These are phyloP conservation scores for Scomberomorus guttatus DNA, from an alignment of 2,797 vertebrate species.

Conservation along the genomic window DNA sequence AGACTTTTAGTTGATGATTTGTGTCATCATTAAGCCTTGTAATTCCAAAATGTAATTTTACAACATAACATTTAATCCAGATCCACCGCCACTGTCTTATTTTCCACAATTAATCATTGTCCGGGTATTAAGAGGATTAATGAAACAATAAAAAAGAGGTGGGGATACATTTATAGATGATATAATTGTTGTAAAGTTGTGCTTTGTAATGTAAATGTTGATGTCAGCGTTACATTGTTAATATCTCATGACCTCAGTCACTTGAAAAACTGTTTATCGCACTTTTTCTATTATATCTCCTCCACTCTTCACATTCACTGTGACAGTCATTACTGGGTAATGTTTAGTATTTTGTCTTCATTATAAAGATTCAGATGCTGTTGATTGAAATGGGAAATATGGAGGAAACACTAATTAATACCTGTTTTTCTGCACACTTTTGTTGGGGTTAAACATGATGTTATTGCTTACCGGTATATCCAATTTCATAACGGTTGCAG, in stretches of 20 bases:
- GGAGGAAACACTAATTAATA: conserved; percentile 4
- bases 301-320: neutral
- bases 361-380: neutral
- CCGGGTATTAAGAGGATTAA: conserved; percentile 79
- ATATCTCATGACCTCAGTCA: conserved; percentile 22
- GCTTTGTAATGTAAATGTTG: conserved; percentile 25
- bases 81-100: conserved; percentile 49
- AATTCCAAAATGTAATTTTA: conserved; percentile 68
- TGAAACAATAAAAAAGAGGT: conserved; percentile 48
- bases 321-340: conserved; percentile 3
- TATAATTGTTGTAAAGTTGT: conserved; percentile 33
- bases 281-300: neutral
- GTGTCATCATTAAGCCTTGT: conserved; percentile 47
- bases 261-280: conserved; percentile 20
- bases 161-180: conserved; percentile 22
- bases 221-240: conserved; percentile 10
- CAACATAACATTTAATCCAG: conserved; percentile 66
- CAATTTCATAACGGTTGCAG: neutral
- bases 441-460: neutral
- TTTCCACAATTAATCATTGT: conserved; percentile 61
- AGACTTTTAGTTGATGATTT: conserved; percentile 34
- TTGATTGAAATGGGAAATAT: conserved; percentile 2
- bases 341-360: neutral
- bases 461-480: neutral
- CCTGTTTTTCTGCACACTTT: neutral